Evolutionary conservation across 2,113 vertebrate species (phyloP), one percentile per base, ranked within the genome.

Genomic region (Lucifuga dentata): DNA sequence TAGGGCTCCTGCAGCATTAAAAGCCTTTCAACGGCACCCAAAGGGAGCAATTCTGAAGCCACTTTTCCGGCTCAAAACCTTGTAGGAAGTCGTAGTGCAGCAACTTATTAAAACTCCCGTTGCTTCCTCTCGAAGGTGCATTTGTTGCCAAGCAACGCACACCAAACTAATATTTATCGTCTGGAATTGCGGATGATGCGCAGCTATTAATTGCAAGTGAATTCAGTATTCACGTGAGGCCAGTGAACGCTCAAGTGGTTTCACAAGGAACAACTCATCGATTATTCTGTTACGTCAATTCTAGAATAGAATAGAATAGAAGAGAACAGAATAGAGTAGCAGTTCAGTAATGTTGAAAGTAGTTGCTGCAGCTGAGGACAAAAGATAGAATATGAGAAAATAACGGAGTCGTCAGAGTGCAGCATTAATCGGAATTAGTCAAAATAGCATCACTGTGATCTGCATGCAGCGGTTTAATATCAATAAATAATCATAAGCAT

Each of bases 401-500:
- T 68, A 58, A 72, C 58, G 39, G 23, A 65, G 9, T n/a, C n/a
- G n/a, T n/a, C 17, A 8, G 19, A 73, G 40, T 52, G 50, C 46
- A 63, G 24, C 68, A 44, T 64, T 61, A 46, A 21, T 36, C 39
- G 7, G 24, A 20, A 3, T 16, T 17, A 56, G 26, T 57, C 49
- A 17, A 36, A 68, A 46, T 65, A n/a, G 69, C 53, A 60, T 26
- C 35, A 44, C 29, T 9, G 33, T 77, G 65, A 46, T 63, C 53
- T 44, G 44, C 5, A 15, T 67, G 49, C 21, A 46, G 62, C 66
- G 33, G 80, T 86, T 86, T 65, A 77, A 9, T 77, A 88, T 88
- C 5, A 88, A 88, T 88, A 86, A 88, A 67, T 86, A 66, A 88
- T 81, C 61, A 48, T 3, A 1, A 2, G n/a, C 84, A 87, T 89